Evolutionary conservation across 2,888 invertebrate species (phyloP), one percentile per base, ranked within the genome.

Genomic region (Latheticus oryzae): DNA sequence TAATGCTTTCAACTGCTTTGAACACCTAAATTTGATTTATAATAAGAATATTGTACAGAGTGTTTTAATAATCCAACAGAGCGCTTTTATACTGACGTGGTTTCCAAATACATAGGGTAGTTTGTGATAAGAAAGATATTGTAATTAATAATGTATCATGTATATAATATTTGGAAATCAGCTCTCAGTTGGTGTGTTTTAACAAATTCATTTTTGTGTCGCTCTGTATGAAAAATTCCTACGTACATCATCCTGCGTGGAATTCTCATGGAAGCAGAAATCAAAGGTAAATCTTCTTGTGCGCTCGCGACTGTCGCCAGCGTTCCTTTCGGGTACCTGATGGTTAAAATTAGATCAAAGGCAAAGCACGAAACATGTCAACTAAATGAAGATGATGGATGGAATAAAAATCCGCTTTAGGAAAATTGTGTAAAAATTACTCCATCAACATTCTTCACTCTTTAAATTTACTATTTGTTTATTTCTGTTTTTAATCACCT

Each of bases 281-380:
- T 88, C 87, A 55, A 87, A 87, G 62, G 81, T 80, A 73, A 87
- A 88, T 61, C 82, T 79, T 16, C 85, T 81, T 12, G 83, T 81
- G 26, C 87, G 82, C 71, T 85, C 84, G 3, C 88, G 81, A 69
- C 87, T 87, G 73, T 87, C 87, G 2, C 87, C 87, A 0, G 87
- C 85, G 71, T 87, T 85, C 72, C 85, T 84, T 57, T 83, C 78
- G 53, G 83, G 84, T 19, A 87, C 86, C 84, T 87, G 68, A 48
- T n/a, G 48, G 48, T 38, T 32, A 48, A 60, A 65, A 63, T 63
- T 66, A 66, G 66, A 66, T 66, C 66, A 66, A 66, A 66, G 59
- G 62, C n/a, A 60, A 28, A 53, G 47, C 45, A 54, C 21, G 56
- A 35, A 52, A 53, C 40, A 55, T 32, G 58, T 62, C 61, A 65